These are phyloP conservation scores for Diadophis punctatus DNA, from an alignment of 2,113 vertebrate species.

Conservation along the genomic window DNA sequence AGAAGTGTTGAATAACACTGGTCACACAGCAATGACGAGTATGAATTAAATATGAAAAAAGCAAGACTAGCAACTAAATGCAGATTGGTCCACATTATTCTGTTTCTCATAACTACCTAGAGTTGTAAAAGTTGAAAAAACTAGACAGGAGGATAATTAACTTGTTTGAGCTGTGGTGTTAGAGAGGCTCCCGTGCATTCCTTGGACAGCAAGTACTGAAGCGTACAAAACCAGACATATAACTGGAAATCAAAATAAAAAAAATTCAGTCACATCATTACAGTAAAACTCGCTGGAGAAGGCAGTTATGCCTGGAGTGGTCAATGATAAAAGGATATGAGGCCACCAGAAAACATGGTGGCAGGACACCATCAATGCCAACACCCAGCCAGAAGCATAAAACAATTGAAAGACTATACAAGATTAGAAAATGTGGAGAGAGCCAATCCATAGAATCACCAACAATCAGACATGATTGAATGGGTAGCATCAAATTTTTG, in stretches of 20 bases:
- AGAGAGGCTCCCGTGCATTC: not conserved
- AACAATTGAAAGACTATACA: not conserved
- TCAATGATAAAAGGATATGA: not conserved
- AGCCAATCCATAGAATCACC: not conserved
- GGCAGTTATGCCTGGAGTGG: not conserved
- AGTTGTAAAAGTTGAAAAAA: not conserved
- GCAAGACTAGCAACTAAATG: not conserved
- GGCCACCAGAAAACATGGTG: not conserved
- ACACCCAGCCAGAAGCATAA: not conserved
- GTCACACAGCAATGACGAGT: not conserved
- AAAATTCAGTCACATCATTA: not conserved
- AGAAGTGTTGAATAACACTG: not conserved
- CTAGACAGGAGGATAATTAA: not conserved
- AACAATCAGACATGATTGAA: not conserved
- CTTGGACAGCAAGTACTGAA: not conserved
- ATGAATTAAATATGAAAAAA: not conserved
- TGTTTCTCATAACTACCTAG: not conserved
- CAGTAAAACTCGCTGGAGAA: not conserved
- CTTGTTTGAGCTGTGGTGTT: not conserved
- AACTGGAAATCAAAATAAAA: not conserved
- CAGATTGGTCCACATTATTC: not conserved
- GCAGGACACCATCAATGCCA: not conserved
- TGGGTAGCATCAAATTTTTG: not conserved
- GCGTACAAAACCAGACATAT: not conserved
- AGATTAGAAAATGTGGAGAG: not conserved